Evolutionary conservation across 2,113 vertebrate species (phyloP), one percentile per base, ranked within the genome.

Genomic region (Herpetotheres cachinnans): DNA sequence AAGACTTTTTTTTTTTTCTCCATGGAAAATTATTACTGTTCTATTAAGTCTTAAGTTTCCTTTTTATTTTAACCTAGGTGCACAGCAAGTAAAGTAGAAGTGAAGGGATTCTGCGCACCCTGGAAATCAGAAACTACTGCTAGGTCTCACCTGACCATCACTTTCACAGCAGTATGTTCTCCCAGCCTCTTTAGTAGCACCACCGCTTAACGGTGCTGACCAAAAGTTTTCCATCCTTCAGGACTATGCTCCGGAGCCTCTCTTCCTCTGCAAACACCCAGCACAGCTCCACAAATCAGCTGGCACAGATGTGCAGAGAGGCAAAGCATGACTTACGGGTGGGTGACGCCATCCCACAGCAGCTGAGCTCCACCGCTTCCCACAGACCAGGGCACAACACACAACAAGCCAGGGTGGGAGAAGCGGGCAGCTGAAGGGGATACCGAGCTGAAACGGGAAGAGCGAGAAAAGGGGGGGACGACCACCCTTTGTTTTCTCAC

Each of bases 331-430:
- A 67, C 52, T 84, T 52, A 47, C 0, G 26, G 65, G 44, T 6
- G 7, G 66, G 27, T 72, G 88, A 85, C 27, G 24, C 71, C 79
- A 56, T 52, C 86, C 54, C 36, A 6, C 77, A 54, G 85, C 54
- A 40, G 76, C 49, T 19, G 34, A 78, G 85, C 42, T 58, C 44
- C 1, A 5, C 63, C 1, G 6, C 49, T 61, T 36, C 72, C 63
- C 12, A 0, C 81, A 76, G 70, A 44, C 2, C 40, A 22, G 4
- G 38, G 72, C 58, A n/a, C 22, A 5, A 72, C 83, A 15, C 0
- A 0, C 8, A 18, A 3, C 0, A 21, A 79, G 66, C 47, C 29
- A 3, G 27, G 77, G 63, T 0, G 0, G 81, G 81, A 91, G 77
- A 25, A 77, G 49, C 1, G 0, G 58, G 52, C 34, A 59, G 42